Percentiles rank a stretch among this genome's conserved stretches.
phyloP scores from a whole-genome alignment of 2,113 vertebrate species.

The Chionodraco myersi region DNA sequence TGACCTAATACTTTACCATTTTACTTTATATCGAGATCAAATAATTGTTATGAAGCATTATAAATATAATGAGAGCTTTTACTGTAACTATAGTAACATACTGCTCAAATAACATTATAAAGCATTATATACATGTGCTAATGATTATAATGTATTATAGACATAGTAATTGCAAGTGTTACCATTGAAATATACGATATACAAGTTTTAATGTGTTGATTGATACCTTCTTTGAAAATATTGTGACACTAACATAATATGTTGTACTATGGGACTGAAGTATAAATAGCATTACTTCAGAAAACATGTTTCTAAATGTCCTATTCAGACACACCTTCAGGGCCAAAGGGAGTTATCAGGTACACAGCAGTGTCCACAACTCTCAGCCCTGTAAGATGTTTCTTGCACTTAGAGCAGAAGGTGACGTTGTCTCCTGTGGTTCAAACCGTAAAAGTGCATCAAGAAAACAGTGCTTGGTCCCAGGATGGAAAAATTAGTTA shows the following conservation, averaged over 20 bases:
- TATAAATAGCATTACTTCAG: background rate
- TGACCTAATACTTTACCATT: no score
- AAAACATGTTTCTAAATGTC: background rate
- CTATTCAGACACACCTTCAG: constrained; percentile 17
- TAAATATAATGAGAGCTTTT: no score
- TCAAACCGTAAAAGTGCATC: constrained; percentile 17
- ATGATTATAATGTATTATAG: no score
- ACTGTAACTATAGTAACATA: no score
- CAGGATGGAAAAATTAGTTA: constrained; percentile 4
- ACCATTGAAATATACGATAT: no score
- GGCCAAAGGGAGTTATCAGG: background rate
- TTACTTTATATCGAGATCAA: no score
- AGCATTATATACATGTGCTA: no score
- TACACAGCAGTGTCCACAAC: constrained; percentile 27
- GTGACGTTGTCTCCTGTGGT: constrained; percentile 23
- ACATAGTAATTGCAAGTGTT: no score
- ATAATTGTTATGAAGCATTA: no score
- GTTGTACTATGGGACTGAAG: background rate
- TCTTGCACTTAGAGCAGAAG: constrained; percentile 15
- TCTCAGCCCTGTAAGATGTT: constrained; percentile 18
- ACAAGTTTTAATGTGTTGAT: background rate
- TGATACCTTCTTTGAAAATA: background rate
- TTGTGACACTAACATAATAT: background rate
- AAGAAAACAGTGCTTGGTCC: background rate
- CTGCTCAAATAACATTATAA: no score